Conservation (phyloP, 2,888 invertebrate genomes). For the Acanthosepion pharaonis region DNA sequence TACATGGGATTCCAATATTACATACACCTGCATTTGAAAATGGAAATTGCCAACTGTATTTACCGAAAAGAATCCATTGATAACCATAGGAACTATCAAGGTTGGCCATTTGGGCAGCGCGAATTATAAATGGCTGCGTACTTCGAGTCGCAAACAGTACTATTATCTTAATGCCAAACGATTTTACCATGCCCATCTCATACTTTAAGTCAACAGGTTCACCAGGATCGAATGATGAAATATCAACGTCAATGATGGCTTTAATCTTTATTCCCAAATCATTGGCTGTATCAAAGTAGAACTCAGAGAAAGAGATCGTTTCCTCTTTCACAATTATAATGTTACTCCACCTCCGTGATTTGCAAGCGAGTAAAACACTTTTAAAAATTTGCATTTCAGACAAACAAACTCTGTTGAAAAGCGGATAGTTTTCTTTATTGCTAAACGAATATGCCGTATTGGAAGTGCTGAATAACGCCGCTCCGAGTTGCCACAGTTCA, state of each 20-base stretch:
- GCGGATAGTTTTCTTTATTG: background rate
- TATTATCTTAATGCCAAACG: background rate
- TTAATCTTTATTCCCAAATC: background rate
- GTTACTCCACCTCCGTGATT: background rate
- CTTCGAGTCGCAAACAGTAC: background rate
- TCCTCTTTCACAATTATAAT: background rate
- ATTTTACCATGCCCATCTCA: background rate
- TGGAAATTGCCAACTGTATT: background rate
- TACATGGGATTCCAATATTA: background rate
- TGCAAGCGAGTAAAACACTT: background rate
- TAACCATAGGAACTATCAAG: background rate
- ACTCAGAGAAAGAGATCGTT: background rate
- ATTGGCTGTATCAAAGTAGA: background rate
- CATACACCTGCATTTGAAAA: background rate
- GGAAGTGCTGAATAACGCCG: background rate
- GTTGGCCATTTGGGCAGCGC: background rate
- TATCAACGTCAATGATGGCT: background rate
- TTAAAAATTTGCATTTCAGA: background rate
- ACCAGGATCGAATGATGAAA: background rate
- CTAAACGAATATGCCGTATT: background rate
- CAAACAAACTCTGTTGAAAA: slow-evolving; percentile 37
- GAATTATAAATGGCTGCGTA: background rate
- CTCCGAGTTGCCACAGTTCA: background rate
- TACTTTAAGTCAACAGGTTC: accelerated
- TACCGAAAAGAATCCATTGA: background rate